phyloP scores from a whole-genome alignment of 1,140 invertebrate species.

The Drosophila mauritiana region DNA sequence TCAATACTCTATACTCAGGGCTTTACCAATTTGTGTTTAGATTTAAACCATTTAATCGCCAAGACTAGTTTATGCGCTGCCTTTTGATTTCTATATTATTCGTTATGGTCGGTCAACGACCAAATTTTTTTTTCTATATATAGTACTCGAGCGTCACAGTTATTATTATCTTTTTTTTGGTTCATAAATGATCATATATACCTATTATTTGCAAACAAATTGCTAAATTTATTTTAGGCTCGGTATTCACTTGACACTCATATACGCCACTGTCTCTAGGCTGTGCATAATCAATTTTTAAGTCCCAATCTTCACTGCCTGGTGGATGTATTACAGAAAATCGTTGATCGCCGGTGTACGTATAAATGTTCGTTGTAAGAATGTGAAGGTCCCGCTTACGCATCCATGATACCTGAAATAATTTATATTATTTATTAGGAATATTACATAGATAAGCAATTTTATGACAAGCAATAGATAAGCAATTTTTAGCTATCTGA shows the following conservation, averaged over 20 bases:
- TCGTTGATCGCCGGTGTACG: constrained; percentile 94
- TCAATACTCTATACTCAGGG: too few species aligned
- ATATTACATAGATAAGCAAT: not conserved
- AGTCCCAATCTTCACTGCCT: constrained; percentile 95
- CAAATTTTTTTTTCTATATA: too few species aligned
- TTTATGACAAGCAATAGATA: not conserved
- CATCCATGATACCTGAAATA: constrained; percentile 95
- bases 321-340: constrained; percentile 94
- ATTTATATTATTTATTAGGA: not conserved
- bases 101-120: too few species aligned
- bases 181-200: constrained; percentile 71
- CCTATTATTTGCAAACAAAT: constrained; percentile 92
- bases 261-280: constrained; percentile 94
- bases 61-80: too few species aligned
- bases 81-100: too few species aligned
- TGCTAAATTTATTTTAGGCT: constrained; percentile 93
- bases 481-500: too few species aligned
- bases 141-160: too few species aligned
- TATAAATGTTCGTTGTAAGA: constrained; percentile 93
- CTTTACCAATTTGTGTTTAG: too few species aligned
- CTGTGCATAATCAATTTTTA: constrained; percentile 95
- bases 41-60: too few species aligned
- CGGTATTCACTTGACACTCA: constrained; percentile 93
- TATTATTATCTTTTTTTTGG: too few species aligned
- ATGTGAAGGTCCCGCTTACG: constrained; percentile 95